Conservation (phyloP, 2,797 vertebrate genomes). For the Argya squamiceps region DNA sequence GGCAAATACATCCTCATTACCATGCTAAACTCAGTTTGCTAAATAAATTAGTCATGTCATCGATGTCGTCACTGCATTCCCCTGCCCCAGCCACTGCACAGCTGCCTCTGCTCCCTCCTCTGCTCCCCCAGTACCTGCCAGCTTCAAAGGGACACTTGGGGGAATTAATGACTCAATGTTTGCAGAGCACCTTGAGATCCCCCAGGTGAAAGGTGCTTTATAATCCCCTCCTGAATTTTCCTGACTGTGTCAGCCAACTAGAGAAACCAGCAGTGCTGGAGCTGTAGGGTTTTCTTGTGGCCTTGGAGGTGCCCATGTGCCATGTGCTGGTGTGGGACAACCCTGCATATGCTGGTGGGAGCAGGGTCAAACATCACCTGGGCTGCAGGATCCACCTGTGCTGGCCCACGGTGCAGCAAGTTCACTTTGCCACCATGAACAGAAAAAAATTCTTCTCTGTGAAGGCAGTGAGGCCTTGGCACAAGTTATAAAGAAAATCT, state of each 20-base stretch:
- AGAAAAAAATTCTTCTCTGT: neutral
- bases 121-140: conserved; percentile 35
- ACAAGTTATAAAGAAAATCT: neutral
- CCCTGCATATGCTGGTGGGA: fast-evolving
- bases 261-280: neutral
- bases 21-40: conserved; percentile 69
- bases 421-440: fast-evolving
- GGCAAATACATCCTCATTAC: conserved; percentile 70
- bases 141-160: conserved; percentile 45
- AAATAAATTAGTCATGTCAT: conserved; percentile 68
- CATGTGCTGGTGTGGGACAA: neutral
- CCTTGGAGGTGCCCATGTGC: neutral
- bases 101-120: neutral
- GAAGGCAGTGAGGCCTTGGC: neutral
- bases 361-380: neutral
- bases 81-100: neutral
- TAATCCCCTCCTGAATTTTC: conserved; percentile 1
- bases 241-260: neutral
- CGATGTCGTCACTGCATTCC: conserved; percentile 55
- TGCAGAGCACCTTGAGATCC: conserved; percentile 46
- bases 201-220: conserved; percentile 37
- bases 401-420: fast-evolving
- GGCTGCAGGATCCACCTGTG: neutral
- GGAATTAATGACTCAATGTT: conserved; percentile 47
- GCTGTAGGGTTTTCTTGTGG: neutral